phyloP scores from a whole-genome alignment of 2,888 invertebrate species.

The Graphium colonna region DNA sequence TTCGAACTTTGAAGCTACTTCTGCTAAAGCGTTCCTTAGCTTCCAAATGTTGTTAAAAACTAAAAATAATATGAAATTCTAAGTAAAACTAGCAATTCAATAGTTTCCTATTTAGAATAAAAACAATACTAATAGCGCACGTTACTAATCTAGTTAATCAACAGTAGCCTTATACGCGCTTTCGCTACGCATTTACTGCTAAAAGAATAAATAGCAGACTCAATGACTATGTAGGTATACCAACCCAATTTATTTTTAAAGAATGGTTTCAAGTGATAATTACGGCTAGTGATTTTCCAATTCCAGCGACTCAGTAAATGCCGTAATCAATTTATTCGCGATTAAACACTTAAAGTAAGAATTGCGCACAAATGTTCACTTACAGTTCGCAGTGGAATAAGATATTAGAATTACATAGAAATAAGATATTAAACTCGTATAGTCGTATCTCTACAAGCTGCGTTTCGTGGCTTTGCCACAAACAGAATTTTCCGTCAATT shows the following conservation, averaged over 20 bases:
- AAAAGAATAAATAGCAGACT: conserved; percentile 2
- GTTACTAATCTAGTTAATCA: conserved; percentile 20
- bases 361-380: too few species aligned
- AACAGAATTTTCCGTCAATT: neutral
- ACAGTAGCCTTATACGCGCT: conserved; percentile 5
- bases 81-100: neutral
- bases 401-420: neutral
- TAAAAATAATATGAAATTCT: too few species aligned
- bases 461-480: too few species aligned
- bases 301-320: conserved; percentile 12
- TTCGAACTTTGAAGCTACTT: neutral
- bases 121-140: conserved; percentile 16
- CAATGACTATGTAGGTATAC: conserved; percentile 1
- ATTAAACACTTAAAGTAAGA: conserved; percentile 22
- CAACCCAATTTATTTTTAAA: neutral
- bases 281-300: conserved; percentile 26
- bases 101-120: neutral
- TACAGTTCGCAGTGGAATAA: neutral
- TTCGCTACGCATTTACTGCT: conserved; percentile 9
- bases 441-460: too few species aligned
- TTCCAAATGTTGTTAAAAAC: too few species aligned
- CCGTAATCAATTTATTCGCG: conserved; percentile 5
- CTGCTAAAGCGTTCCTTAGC: too few species aligned
- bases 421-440: neutral
- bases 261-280: conserved; percentile 8